Evolutionary conservation across 2,113 vertebrate genomes (phyloP).

Genomic region (Equus quagga): DNA sequence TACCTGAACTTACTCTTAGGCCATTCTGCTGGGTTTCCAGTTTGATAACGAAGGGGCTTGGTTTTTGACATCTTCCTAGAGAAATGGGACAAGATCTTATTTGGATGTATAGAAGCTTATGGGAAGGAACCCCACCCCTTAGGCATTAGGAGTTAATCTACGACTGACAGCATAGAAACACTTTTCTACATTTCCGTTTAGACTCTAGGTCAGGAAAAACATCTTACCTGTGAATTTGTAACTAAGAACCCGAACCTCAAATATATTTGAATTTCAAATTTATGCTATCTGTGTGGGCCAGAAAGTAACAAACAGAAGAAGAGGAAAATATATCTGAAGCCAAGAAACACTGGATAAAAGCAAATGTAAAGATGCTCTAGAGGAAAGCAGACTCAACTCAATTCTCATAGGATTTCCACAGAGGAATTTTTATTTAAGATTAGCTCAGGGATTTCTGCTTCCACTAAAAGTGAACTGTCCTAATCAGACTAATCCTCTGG

Average conservation of each 20-base stretch:
- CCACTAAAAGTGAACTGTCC: background rate
- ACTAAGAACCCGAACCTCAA: background rate
- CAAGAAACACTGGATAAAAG: background rate
- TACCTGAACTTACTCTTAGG: background rate
- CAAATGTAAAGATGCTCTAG: background rate
- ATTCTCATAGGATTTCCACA: background rate
- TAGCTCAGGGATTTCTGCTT: background rate
- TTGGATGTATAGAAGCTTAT: background rate
- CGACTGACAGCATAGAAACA: background rate
- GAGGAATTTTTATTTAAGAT: background rate
- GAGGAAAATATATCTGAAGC: background rate
- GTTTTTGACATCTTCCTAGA: background rate
- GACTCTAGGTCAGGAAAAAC: background rate
- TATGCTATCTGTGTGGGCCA: background rate
- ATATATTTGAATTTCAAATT: constrained; percentile 19
- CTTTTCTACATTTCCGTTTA: background rate
- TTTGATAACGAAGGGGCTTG: background rate
- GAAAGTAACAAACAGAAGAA: background rate
- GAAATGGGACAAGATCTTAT: background rate
- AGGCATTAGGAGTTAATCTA: background rate
- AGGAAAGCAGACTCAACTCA: background rate
- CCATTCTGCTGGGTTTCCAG: background rate
- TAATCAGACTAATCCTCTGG: background rate
- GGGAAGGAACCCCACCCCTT: background rate
- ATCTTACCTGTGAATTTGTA: background rate